Evolutionary conservation across 2,888 invertebrate genomes (phyloP), one percentile per base, ranked within the genome.

Genomic region (Galerucella pusilla): DNA sequence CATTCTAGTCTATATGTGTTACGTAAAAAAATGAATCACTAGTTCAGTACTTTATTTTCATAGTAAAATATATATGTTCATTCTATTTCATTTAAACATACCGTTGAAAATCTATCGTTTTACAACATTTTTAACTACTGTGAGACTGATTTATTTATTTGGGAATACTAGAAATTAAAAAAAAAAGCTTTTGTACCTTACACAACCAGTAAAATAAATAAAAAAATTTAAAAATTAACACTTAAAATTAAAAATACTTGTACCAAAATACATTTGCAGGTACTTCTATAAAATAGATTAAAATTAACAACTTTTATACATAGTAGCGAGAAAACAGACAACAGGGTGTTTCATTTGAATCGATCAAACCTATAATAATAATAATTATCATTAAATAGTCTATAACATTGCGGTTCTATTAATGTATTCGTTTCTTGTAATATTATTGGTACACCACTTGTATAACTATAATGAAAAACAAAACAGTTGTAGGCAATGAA

Each of bases 21-120:
- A 66, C 49, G n/a, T 49, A 66, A 66, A 66, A 63, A 64, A 64
- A 42, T 45, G 16, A 16, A 57, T 57, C 57, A 57, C 57, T 57
- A 9, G 7, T 20, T 57, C 16, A 57, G 16, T 16, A 20, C 20
- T 9, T 57, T 20, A 57, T 9, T n/a, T n/a, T 57, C 16, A n/a
- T 57, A 57, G 16, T 57, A 16, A 20, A 57, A 57, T n/a, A 52
- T 52, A 52, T 35, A 35, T 35, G 35, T 35, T 35, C 35, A 9
- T 35, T 35, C 35, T 35, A 35, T 52, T 52, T 52, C 2, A 11
- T 49, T 49, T 14, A 49, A 49, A 49, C 14, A 42, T 42, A 42
- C 9, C 1, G 7, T 42, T 42, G 7, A 42, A 42, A 7, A 42
- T 42, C 35, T 42, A 42, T 35, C 5, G 35, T 35, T 35, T 28